phyloP scores from a whole-genome alignment of 2,113 vertebrate species.

The Gymnogyps californianus region DNA sequence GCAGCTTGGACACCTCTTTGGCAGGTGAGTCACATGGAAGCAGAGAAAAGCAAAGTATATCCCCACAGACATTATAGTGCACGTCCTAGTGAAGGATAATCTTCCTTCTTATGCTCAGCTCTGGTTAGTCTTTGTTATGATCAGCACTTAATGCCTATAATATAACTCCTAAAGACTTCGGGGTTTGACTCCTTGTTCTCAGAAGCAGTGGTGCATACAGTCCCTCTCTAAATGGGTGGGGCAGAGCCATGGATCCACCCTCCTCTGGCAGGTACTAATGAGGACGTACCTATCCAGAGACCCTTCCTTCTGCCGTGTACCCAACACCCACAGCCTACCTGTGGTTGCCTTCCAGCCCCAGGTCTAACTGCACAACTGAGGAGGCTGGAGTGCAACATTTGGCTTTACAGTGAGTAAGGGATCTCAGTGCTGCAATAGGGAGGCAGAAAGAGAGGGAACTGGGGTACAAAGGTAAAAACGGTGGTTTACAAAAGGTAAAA shows the following conservation, averaged over 20 bases:
- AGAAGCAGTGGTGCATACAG: background rate
- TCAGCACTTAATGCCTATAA: background rate
- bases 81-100: background rate
- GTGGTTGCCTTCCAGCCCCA: background rate
- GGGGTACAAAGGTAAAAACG: background rate
- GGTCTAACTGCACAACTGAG: background rate
- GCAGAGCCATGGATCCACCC: background rate
- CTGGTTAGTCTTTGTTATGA: background rate
- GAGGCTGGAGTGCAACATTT: background rate
- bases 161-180: background rate
- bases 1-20: background rate
- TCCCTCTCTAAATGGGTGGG: background rate
- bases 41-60: background rate
- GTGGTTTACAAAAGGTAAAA: no score
- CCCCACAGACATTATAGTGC: background rate
- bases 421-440: background rate
- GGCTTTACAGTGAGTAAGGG: background rate
- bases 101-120: background rate
- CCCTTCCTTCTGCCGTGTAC: rapidly evolving
- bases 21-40: background rate
- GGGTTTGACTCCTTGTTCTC: background rate
- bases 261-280: background rate
- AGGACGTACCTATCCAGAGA: background rate
- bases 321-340: background rate
- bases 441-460: background rate